Conservation (phyloP, 1,140 invertebrate species). For the Rhynchophorus ferrugineus region DNA sequence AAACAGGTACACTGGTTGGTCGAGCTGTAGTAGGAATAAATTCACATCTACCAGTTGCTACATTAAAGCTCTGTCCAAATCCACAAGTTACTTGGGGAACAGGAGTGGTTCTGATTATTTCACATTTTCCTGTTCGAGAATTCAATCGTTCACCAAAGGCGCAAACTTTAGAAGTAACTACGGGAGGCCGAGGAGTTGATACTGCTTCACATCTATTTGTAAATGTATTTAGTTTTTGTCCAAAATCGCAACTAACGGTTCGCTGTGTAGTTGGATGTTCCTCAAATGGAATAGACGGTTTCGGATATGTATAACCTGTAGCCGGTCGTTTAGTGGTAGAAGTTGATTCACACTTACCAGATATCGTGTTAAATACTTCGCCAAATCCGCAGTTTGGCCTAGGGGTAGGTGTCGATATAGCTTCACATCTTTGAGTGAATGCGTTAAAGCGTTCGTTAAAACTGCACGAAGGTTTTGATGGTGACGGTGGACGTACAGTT, state of each 20-base stretch:
- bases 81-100: not conserved
- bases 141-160: not conserved
- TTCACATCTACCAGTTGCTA: not conserved
- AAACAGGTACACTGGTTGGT: not conserved
- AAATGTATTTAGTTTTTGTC: not conserved
- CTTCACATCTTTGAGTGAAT: not conserved
- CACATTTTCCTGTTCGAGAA: slow-evolving; percentile 9
- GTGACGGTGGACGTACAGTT: not conserved
- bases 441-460: not conserved
- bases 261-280: not conserved
- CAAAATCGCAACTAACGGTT: not conserved
- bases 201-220: not conserved
- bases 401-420: not conserved
- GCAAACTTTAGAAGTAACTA: not conserved
- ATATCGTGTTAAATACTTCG: slow-evolving; percentile 2
- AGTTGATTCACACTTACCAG: not conserved
- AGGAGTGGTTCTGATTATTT: not conserved
- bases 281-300: not conserved
- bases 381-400: slow-evolving; percentile 2
- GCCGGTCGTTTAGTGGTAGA: not conserved
- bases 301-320: not conserved
- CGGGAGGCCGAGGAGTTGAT: not conserved
- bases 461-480: not conserved
- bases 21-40: not conserved
- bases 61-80: not conserved